Base-by-base conservation (phyloP, 2,888 invertebrate species). In the Plemyria rubiginata region DNA sequence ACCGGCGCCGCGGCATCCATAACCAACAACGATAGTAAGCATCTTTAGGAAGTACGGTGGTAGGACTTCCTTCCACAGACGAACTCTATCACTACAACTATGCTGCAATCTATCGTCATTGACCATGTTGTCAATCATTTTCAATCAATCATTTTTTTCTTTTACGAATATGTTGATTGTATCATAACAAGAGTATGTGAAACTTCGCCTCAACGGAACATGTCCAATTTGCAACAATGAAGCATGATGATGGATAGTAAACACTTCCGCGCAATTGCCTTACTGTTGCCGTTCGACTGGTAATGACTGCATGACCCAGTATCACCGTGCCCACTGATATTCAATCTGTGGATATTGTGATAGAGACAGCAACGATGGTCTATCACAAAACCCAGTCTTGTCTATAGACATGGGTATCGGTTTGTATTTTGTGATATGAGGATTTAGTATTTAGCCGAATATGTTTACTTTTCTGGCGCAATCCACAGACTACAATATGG, bases 231-330 rank as follows among this genome's bases (percentile, higher is more conserved):
- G 62, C 62, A 66, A 68, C 68, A 70, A 68, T 64, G 62, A 48
- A 54, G 60, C 60, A 52, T 57, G 60, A 59, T 53, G 51, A 51
- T 50, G 55, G 67, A 67, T 64, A 56, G 67, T 60, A 66, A 67
- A 60, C 65, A 58, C 68, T 70, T 67, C 70, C 70, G 68, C 62
- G 63, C 70, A 50, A 66, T 70, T 64, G 60, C 64, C 60, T 55
- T 38, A 40, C 45, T 32, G 61, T 60, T 62, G 60, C 56, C 60
- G 54, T 62, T 60, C 64, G 46, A 22, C 40, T 60, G 62, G 59
- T 70, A 68, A 67, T 64, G 58, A 67, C 59, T 55, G 64, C 59
- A 58, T 70, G 70, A 70, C 68, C 66, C 60, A 70, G 63, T 67
- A 60, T 13, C 58, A 56, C 41, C 40, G 40, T 8, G 50, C 36